phyloP scores from a whole-genome alignment of 2,797 vertebrate genomes.

The Sardinella longiceps region DNA sequence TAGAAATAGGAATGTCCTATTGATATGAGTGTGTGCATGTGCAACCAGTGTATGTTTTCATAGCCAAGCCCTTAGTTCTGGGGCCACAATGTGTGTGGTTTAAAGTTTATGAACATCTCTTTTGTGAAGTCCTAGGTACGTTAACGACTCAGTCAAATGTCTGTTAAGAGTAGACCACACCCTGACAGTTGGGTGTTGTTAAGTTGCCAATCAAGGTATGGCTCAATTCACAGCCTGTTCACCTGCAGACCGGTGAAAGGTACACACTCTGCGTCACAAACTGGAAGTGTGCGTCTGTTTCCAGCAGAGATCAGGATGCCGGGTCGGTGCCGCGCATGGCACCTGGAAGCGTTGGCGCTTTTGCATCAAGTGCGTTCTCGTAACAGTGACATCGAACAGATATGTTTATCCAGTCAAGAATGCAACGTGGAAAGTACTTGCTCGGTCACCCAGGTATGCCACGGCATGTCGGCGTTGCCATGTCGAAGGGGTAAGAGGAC shows the following conservation, averaged over 20 bases:
- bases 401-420: neutral
- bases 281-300: neutral
- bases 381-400: neutral
- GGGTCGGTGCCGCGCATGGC: neutral
- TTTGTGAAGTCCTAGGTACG: neutral
- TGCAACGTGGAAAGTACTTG: neutral
- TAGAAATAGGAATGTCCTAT: too few relatives aligned
- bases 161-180: neutral
- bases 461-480: neutral
- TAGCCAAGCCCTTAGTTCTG: neutral
- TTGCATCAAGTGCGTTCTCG: neutral
- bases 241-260: neutral
- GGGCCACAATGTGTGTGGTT: neutral
- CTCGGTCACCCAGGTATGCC: neutral
- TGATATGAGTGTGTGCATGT: too few relatives aligned
- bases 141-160: neutral
- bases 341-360: neutral
- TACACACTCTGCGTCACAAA: neutral
- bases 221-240: neutral
- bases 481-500: neutral
- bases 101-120: neutral
- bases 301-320: neutral
- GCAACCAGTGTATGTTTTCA: too few relatives aligned
- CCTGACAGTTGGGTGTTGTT: neutral
- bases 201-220: neutral